Conservation (phyloP, 2,797 vertebrate genomes). For the Chiloscyllium punctatum region DNA sequence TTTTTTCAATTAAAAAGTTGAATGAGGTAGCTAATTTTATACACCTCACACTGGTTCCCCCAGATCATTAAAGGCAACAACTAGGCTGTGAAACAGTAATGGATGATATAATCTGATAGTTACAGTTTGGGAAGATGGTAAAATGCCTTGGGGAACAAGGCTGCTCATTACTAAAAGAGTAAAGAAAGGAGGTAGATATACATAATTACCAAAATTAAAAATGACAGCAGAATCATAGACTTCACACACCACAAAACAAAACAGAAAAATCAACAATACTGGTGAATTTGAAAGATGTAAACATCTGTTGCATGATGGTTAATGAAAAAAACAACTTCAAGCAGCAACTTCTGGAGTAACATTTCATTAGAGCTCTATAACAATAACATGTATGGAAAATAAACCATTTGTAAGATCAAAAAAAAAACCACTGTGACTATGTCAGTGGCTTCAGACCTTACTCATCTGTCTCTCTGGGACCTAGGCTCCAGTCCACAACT, state of each 20-base stretch:
- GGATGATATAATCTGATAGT: constrained; percentile 22
- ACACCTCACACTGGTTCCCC: neutral
- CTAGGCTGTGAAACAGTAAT: constrained; percentile 21
- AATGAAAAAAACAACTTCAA: neutral
- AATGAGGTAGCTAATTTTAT: constrained; percentile 22
- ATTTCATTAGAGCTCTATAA: neutral
- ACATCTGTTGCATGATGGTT: neutral
- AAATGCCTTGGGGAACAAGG: neutral
- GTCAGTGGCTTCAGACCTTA: neutral
- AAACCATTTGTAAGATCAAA: neutral
- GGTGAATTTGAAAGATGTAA: neutral
- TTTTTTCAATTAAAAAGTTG: constrained; percentile 35
- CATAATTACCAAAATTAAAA: neutral
- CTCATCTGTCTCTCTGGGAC: neutral
- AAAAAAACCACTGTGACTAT: no score
- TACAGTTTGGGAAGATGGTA: neutral
- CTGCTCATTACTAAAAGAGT: neutral
- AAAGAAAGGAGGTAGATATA: neutral
- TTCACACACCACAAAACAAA: neutral
- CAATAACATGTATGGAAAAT: neutral
- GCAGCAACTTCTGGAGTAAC: neutral
- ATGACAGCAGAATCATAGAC: neutral
- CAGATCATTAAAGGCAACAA: neutral
- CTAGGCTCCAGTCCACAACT: neutral
- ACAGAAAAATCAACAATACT: neutral